Base-by-base conservation (phyloP, 2,888 invertebrate genomes). In the Drosophila anomalipes region DNA sequence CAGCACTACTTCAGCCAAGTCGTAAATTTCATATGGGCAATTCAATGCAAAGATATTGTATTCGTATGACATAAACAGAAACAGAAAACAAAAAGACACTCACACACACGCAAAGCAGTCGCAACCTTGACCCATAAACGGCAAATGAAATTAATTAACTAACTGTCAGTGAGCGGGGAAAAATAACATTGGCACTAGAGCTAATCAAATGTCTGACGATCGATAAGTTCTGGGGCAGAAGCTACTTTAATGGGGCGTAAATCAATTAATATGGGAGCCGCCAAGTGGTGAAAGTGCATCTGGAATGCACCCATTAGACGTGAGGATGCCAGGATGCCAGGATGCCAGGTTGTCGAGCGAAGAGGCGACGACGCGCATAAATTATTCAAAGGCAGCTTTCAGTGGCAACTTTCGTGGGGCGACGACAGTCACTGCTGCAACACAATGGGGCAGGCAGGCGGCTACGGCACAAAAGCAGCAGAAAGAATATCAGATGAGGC, bases 111-210 rank as follows among this genome's bases (percentile, higher is more conserved):
- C 65, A 39, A 56, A 59, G 57, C 9, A 63, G 35, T 22, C 30
- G 53, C 22, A 77, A 52, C 83, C 81, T 83, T 85, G 83, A 80
- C 86, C 81, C 74, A 80, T 33, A 57, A 70, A 75, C 71, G 49
- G 53, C 68, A 74, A 83, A 83, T 74, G 10, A 70, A 69, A 80
- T 82, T 77, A 73, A 83, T 83, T 82, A 79, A 72, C 67, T 41
- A 44, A 35, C 61, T n/a, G 10, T 32, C 68, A 70, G 41, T 51
- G 70, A 72, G 58, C 16, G 52, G 28, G n/a, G 32, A 28, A 16
- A 54, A 73, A 57, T n/a, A 32, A 19, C 28, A 41, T 39, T 35
- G 16, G 22, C 12, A 6, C 12, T 5, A 6, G 37, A 30, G 28
- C 30, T 28, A 39, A 58, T 65, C n/a, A 33, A 58, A 9, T 39